These are phyloP conservation scores for Netelia inedita DNA, from an alignment of 2,888 invertebrate species.

Conservation along the genomic window DNA sequence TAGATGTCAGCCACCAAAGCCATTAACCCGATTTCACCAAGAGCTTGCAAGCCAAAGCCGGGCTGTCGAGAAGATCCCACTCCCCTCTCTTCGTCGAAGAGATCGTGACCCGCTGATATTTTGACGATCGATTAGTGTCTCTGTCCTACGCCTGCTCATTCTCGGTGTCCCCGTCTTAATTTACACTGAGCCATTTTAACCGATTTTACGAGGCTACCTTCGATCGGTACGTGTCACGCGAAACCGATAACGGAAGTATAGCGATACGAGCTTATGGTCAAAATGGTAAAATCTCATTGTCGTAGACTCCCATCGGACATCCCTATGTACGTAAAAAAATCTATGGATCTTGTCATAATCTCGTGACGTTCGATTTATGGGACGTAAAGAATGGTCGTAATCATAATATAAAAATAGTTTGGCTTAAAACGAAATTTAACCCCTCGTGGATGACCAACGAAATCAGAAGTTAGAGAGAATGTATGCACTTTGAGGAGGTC, in stretches of 20 bases:
- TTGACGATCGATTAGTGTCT: constrained; percentile 25
- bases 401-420: no score
- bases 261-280: no score
- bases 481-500: no score
- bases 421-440: no score
- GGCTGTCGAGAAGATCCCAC: constrained; percentile 29
- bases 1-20: constrained; percentile 39
- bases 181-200: constrained; percentile 21
- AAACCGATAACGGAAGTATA: not conserved
- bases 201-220: constrained; percentile 8
- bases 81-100: constrained; percentile 4
- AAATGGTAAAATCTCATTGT: no score
- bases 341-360: no score
- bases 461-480: no score
- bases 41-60: constrained; percentile 19
- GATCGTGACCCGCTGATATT: constrained; percentile 57
- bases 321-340: no score
- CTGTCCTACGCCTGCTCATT: not conserved
- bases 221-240: constrained; percentile 27
- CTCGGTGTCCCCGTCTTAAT: constrained; percentile 26
- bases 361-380: no score
- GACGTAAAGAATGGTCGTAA: no score
- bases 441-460: no score
- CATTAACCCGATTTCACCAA: constrained; percentile 56
- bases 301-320: no score